Conservation (phyloP, 2,797 vertebrate species). For the Pipistrellus pipistrellus region DNA sequence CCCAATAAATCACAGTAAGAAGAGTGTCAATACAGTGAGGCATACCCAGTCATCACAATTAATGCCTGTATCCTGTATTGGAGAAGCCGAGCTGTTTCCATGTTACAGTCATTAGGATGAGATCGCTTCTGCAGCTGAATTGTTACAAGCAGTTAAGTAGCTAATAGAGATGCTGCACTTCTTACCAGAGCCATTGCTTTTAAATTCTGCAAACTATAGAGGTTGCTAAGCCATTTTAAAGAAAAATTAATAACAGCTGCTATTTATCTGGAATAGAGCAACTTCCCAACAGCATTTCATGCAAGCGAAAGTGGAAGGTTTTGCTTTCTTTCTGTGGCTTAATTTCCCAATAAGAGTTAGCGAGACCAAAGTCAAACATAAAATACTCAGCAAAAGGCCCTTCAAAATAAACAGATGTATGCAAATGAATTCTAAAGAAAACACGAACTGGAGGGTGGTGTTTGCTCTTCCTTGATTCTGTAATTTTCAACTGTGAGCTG, state of each 20-base stretch:
- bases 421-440: slow-evolving; percentile 40
- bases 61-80: not conserved
- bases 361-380: slow-evolving; percentile 36
- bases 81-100: slow-evolving; percentile 51
- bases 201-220: slow-evolving; percentile 44
- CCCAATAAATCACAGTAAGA: slow-evolving; percentile 40
- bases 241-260: not conserved
- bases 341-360: not conserved
- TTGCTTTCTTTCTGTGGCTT: slow-evolving; percentile 9
- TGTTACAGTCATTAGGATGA: slow-evolving; percentile 47
- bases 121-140: slow-evolving; percentile 4
- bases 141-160: slow-evolving; percentile 58
- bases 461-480: slow-evolving; percentile 25
- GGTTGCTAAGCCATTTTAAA: slow-evolving; percentile 52
- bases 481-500: not conserved
- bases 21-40: slow-evolving; percentile 47
- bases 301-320: not conserved
- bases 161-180: slow-evolving; percentile 51
- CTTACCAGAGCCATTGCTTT: slow-evolving; percentile 52
- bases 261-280: not conserved
- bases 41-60: slow-evolving; percentile 44
- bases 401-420: not conserved
- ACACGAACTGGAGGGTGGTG: not conserved
- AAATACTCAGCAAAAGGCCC: not conserved
- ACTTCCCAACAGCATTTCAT: slow-evolving; percentile 29